Conservation (phyloP, 2,888 invertebrate species). For the Sialis lutaria region DNA sequence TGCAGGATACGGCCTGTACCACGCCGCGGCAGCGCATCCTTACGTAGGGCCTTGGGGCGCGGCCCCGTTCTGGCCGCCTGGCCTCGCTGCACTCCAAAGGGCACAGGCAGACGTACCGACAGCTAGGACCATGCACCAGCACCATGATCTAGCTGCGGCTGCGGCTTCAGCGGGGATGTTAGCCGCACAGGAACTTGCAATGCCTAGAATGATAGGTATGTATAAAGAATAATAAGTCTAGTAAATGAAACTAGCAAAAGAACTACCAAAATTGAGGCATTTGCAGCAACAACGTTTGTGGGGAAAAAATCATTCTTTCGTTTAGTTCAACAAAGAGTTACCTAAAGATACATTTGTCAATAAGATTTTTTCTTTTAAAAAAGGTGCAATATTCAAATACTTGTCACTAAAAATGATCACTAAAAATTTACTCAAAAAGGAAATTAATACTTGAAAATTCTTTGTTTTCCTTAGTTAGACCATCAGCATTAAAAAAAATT, state of each 20-base stretch:
- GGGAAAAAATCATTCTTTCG: no score
- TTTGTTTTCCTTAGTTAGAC: no score
- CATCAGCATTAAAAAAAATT: no score
- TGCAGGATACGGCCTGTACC: constrained; percentile 75
- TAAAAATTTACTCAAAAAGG: no score
- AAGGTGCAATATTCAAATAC: no score
- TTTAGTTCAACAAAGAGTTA: no score
- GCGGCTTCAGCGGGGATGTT: constrained; percentile 1
- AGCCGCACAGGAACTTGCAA: constrained; percentile 7
- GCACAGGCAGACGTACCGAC: constrained; percentile 32
- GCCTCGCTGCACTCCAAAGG: constrained; percentile 30
- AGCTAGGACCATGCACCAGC: constrained; percentile 26
- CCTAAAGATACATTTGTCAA: no score
- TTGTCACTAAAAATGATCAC: no score
- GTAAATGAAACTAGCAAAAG: no score
- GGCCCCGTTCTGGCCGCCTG: constrained; percentile 26
- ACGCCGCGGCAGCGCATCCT: constrained; percentile 40
- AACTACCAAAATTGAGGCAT: background rate
- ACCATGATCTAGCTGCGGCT: constrained; percentile 10
- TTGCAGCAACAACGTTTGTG: background rate
- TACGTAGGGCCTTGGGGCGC: constrained; percentile 41
- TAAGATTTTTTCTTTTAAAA: no score
- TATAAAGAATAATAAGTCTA: background rate
- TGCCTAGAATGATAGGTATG: constrained; percentile 15
- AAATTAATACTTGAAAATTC: no score